Base-by-base conservation (phyloP, 2,888 invertebrate genomes). In the Herminia tarsipennalis region DNA sequence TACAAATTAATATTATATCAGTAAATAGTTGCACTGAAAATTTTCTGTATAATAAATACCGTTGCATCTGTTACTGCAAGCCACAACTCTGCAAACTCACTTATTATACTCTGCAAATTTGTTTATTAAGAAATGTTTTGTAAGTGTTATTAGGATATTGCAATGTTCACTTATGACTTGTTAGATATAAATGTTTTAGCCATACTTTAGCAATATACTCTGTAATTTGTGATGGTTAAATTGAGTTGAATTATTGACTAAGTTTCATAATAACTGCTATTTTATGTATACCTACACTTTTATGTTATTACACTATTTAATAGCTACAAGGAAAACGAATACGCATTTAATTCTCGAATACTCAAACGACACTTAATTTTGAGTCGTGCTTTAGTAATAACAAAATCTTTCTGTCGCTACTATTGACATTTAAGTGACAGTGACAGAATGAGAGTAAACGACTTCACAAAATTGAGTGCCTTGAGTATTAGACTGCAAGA, bases 111-210 rank as follows among this genome's bases (percentile, higher is more conserved):
- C 35, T 8, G 39, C 40, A 34, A 41, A 39, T 33, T 33, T 3
- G 42, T 20, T 50, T 45, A 30, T 29, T 40, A 41, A 28, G 14
- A 4, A 29, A 12, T 9, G 22, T 33, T 39, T 32, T n/a, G 13
- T 35, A 30, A 44, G 43, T 32, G 36, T 37, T 51, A 27, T 27
- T 10, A 17, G 27, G 29, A 39, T 30, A 35, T 38, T 42, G 22
- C 9, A 24, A 37, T 39, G 12, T 27, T 24, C 32, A 37, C 22
- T 9, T 24, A 33, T 20, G 36, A 37, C 24, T 25, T 37, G 5
- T 25, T 33, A 21, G 12, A 27, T 17, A 22, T 10, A 25, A 21
- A 9, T 39, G 22, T 44, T 44, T 9, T 32, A 37, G 43, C 36
- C 37, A 37, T 37, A 32, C 20, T 32, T 35, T 35, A 30, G 17